These are phyloP conservation scores for Rhorus exstirpatorius DNA, from an alignment of 2,888 invertebrate species.

Conservation along the genomic window DNA sequence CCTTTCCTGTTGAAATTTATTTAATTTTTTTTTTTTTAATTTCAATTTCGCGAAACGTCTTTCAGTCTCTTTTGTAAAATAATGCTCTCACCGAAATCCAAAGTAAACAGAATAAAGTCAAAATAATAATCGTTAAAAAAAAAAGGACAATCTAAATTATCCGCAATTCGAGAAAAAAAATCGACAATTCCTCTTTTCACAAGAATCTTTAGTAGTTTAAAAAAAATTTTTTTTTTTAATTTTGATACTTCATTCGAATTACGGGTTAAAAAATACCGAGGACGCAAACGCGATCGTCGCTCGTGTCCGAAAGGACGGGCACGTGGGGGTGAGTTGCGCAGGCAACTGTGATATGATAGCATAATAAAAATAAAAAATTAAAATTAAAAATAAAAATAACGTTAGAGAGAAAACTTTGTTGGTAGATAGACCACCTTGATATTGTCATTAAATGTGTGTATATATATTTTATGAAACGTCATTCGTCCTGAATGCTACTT, in stretches of 20 bases:
- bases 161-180: too few relatives aligned
- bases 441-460: conserved; percentile 34
- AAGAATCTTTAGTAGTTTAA: background rate
- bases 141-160: too few relatives aligned
- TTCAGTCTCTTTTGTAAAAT: too few relatives aligned
- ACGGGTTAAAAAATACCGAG: background rate
- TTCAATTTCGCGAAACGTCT: too few relatives aligned
- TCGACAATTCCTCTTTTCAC: too few relatives aligned
- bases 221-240: background rate
- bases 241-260: background rate
- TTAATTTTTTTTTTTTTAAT: too few relatives aligned
- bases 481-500: conserved; percentile 31
- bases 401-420: conserved; percentile 46
- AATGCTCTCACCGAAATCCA: too few relatives aligned
- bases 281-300: conserved; percentile 57
- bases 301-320: conserved; percentile 51
- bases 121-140: too few relatives aligned
- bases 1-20: too few relatives aligned
- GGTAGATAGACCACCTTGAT: conserved; percentile 43
- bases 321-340: conserved; percentile 72
- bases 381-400: background rate
- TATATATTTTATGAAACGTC: conserved; percentile 35
- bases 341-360: conserved; percentile 83
- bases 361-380: conserved; percentile 76
- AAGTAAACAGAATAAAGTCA: too few relatives aligned